Evolutionary conservation across 2,888 invertebrate species (phyloP).

Genomic region (Muscina levida): DNA sequence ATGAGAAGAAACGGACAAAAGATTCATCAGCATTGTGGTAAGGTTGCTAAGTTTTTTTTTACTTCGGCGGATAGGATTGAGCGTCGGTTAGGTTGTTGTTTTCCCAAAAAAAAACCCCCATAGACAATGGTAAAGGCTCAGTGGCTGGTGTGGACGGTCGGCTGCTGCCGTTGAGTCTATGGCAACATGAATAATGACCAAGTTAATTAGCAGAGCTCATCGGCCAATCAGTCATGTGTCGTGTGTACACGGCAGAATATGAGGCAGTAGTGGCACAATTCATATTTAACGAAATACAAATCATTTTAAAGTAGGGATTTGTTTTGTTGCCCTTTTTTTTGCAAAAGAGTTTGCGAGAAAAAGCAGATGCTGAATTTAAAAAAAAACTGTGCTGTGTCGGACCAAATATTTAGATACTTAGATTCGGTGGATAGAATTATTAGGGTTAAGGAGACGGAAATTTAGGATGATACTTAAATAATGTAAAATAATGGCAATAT

Average conservation of each 20-base stretch:
- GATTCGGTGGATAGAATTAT: no score
- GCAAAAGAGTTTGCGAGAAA: no score
- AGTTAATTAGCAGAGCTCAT: conserved; percentile 39
- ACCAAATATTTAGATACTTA: no score
- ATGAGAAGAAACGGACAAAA: conserved; percentile 20
- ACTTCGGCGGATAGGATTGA: no score
- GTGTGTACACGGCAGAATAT: neutral
- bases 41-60: no score
- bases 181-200: conserved; percentile 32
- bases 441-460: no score
- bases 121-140: neutral
- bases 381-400: no score
- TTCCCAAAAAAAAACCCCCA: neutral
- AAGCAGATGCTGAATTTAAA: no score
- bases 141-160: neutral
- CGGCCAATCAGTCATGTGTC: conserved; percentile 28
- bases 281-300: neutral
- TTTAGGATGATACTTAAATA: no score
- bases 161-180: neutral
- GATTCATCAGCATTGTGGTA: conserved; percentile 5
- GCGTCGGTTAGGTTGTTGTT: neutral
- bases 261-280: neutral
- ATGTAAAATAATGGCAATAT: no score
- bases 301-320: neutral
- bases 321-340: no score